These are phyloP conservation scores for Hyperoplus immaculatus DNA, from an alignment of 2,797 vertebrate genomes.

Conservation along the genomic window DNA sequence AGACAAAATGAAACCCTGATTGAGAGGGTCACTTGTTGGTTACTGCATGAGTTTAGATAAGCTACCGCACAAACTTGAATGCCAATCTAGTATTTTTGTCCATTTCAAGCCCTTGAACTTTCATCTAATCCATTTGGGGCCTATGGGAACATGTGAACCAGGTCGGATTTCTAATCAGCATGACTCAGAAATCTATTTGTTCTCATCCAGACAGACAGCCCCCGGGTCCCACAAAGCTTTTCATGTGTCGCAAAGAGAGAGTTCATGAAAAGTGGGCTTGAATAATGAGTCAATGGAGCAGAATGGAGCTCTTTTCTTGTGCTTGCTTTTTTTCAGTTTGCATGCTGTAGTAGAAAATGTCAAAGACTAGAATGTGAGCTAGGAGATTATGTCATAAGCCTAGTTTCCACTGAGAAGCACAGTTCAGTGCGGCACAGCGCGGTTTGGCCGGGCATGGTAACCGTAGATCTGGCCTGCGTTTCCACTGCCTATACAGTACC, in stretches of 20 bases:
- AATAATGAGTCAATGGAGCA: slow-evolving; percentile 55
- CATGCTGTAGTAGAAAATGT: slow-evolving; percentile 12
- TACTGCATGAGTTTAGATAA: not conserved
- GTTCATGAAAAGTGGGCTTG: slow-evolving; percentile 37
- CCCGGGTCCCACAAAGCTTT: slow-evolving; percentile 28
- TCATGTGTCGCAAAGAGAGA: slow-evolving; percentile 24
- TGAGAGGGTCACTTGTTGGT: not conserved
- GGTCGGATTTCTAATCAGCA: not conserved
- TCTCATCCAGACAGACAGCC: slow-evolving; percentile 27
- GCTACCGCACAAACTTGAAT: no score
- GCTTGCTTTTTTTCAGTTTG: slow-evolving; percentile 24
- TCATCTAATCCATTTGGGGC: not conserved
- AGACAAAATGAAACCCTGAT: not conserved
- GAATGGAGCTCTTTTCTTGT: slow-evolving; percentile 21
- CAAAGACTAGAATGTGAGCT: slow-evolving; percentile 1
- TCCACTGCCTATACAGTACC: no score
- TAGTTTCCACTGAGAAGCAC: no score
- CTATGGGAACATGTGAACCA: not conserved
- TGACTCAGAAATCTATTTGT: slow-evolving; percentile 37
- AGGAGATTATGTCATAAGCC: not conserved
- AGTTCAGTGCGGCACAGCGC: no score
- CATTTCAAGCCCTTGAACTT: slow-evolving; percentile 3
- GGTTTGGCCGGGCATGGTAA: no score
- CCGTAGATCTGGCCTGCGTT: no score
- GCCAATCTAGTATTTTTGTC: not conserved